Evolutionary conservation across 2,797 vertebrate genomes (phyloP).

Genomic region (Pagetopsis macropterus): DNA sequence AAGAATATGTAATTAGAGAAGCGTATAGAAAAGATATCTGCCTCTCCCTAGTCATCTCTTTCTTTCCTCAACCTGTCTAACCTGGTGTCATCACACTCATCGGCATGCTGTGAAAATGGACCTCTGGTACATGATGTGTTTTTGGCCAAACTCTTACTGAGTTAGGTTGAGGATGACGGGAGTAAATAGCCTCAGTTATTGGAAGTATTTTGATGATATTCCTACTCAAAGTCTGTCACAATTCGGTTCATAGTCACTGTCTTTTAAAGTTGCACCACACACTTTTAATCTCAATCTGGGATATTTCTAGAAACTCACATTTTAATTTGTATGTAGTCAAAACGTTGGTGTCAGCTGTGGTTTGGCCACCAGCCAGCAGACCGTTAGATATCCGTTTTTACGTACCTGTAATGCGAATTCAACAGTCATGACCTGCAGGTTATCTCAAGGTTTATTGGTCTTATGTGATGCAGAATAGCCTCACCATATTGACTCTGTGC

Average conservation of each 20-base stretch:
- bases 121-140: slow-evolving; percentile 9
- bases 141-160: slow-evolving; percentile 12
- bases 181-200: background rate
- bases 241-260: slow-evolving; percentile 8
- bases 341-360: slow-evolving; percentile 19
- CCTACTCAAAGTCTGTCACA: background rate
- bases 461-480: slow-evolving; percentile 66
- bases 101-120: slow-evolving; percentile 1
- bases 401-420: slow-evolving; percentile 49
- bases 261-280: slow-evolving; percentile 15
- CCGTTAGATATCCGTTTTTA: slow-evolving; percentile 35
- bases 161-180: no score
- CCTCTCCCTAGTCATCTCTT: background rate
- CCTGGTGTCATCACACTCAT: background rate
- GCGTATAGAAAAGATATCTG: background rate
- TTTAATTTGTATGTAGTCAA: slow-evolving; percentile 18
- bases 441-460: slow-evolving; percentile 58
- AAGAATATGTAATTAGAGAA: background rate
- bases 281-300: background rate
- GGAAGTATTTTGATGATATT: background rate
- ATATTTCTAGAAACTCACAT: slow-evolving; percentile 2
- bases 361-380: slow-evolving; percentile 34
- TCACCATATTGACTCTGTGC: slow-evolving; percentile 65
- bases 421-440: slow-evolving; percentile 65
- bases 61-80: background rate